Conservation (phyloP, 92 coral and sea anemone species). For the Porites divaricata region DNA sequence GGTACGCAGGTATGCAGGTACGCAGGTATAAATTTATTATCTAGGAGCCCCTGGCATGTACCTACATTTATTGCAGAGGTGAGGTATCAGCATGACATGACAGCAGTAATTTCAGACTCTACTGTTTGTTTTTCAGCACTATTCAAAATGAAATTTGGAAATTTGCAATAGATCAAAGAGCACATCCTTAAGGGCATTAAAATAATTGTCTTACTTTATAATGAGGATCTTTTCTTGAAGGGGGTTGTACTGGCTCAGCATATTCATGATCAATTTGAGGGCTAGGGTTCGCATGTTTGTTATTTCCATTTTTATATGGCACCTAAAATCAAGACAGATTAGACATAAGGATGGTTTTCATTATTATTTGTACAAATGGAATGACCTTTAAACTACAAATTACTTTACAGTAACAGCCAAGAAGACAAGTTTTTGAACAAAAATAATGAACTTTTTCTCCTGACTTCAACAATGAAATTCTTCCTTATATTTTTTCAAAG, state of each 20-base stretch:
- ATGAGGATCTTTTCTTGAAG: slow-evolving; percentile 12
- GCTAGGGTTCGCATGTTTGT: slow-evolving; percentile 8
- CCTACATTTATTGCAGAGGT: too few species aligned
- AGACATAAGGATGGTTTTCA: background rate
- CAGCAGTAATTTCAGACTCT: too few species aligned
- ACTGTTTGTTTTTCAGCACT: too few species aligned
- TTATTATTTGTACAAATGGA: background rate
- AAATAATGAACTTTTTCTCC: too few species aligned
- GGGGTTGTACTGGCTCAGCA: background rate
- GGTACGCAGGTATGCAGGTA: too few species aligned
- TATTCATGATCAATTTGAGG: slow-evolving; percentile 27
- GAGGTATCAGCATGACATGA: too few species aligned
- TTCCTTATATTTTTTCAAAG: background rate
- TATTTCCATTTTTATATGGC: slow-evolving; percentile 41
- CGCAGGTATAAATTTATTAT: too few species aligned
- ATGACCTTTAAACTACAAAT: background rate
- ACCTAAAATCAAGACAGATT: slow-evolving; percentile 5
- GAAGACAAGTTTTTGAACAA: too few species aligned
- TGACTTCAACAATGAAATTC: background rate
- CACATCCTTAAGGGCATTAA: background rate
- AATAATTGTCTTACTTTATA: slow-evolving; percentile 24
- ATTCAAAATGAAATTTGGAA: too few species aligned
- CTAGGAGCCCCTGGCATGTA: too few species aligned
- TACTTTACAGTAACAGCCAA: too few species aligned
- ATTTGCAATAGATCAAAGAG: background rate